These are phyloP conservation scores for Cynopterus sphinx DNA, from an alignment of 2,797 vertebrate species.

Conservation along the genomic window DNA sequence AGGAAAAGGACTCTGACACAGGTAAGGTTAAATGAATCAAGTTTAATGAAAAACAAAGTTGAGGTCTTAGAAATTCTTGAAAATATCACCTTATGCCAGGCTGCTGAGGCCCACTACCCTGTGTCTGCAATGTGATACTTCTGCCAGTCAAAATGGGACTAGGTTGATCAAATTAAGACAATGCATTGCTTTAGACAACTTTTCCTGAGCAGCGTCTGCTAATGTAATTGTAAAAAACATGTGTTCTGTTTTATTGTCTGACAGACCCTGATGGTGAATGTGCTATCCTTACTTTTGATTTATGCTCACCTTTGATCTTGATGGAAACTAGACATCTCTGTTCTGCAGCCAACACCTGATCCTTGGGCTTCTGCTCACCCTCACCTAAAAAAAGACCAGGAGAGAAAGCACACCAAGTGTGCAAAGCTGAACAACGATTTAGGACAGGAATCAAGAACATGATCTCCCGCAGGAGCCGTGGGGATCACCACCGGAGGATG, in stretches of 20 bases:
- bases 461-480: background rate
- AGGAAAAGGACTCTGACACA: background rate
- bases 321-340: conserved; percentile 11
- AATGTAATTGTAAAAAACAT: background rate
- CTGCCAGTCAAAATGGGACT: conserved; percentile 59
- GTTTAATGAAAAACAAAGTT: conserved; percentile 35
- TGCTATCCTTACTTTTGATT: conserved; percentile 7
- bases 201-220: background rate
- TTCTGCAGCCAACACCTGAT: conserved; percentile 29
- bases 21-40: background rate
- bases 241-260: background rate
- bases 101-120: conserved; percentile 62
- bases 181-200: background rate
- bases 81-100: conserved; percentile 73
- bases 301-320: conserved; percentile 10
- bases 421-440: background rate
- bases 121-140: conserved; percentile 67
- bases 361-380: background rate
- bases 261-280: background rate
- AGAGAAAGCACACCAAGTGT: conserved; percentile 1
- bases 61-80: conserved; percentile 63
- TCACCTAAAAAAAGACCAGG: conserved; percentile 34
- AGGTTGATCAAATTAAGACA: background rate
- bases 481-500: background rate
- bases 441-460: conserved; percentile 2